These are phyloP conservation scores for Decapterus maruadsi DNA, from an alignment of 2,797 vertebrate species.

Conservation along the genomic window DNA sequence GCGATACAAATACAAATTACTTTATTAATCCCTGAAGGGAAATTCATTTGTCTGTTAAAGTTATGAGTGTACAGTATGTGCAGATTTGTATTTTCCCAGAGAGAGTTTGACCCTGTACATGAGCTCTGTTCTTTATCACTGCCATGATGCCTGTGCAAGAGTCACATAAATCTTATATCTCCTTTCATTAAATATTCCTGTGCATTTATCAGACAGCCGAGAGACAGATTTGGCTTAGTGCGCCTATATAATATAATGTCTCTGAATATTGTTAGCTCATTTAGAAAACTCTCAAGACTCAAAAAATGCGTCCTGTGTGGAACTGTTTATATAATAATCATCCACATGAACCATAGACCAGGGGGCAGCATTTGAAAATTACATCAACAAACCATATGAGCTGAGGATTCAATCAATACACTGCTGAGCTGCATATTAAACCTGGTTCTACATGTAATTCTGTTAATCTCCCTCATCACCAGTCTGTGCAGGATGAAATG, in stretches of 20 bases:
- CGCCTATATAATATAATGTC: neutral
- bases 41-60: neutral
- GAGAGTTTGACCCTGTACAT: neutral
- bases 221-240: neutral
- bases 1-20: too few species aligned
- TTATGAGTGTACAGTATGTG: neutral
- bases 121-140: conserved; percentile 22
- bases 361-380: neutral
- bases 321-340: neutral
- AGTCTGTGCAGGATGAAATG: conserved; percentile 7
- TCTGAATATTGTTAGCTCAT: neutral
- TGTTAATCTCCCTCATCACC: neutral
- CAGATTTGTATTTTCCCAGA: neutral
- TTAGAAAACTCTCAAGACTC: neutral
- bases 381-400: conserved; percentile 11
- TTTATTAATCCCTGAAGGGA: too few species aligned
- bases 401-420: conserved; percentile 24
- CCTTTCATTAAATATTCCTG: neutral
- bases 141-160: neutral
- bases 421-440: conserved; percentile 12
- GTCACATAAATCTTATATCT: conserved; percentile 21
- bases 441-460: neutral
- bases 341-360: neutral
- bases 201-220: neutral
- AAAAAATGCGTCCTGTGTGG: neutral